A percentile compares a stretch with the other conserved stretches of the same genome.
phyloP scores from a whole-genome alignment of 2,113 vertebrate species.

The Pristiophorus japonicus region DNA sequence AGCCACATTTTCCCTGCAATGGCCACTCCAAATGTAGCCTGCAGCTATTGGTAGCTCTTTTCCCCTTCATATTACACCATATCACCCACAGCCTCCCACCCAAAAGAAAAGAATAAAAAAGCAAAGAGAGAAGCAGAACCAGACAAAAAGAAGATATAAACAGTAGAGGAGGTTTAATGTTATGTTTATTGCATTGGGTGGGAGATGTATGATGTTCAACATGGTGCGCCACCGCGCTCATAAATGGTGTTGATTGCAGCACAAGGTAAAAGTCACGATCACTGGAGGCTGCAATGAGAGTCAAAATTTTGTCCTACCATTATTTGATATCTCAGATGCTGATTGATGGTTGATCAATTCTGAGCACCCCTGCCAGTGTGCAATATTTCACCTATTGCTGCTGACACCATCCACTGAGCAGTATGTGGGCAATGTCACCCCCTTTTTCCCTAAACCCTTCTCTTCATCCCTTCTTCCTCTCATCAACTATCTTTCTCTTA shows the following conservation, averaged over 20 bases:
- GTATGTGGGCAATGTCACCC: neutral
- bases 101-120: neutral
- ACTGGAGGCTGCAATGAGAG: neutral
- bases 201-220: neutral
- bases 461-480: neutral
- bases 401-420: too few species aligned
- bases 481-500: neutral
- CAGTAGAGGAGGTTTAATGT: neutral
- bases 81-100: neutral
- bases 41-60: neutral
- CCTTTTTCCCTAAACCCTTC: neutral
- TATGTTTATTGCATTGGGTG: neutral
- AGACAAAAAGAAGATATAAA: neutral
- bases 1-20: neutral
- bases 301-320: neutral
- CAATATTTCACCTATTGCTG: neutral
- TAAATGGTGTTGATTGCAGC: neutral
- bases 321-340: neutral
- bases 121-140: neutral
- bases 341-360: neutral
- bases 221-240: neutral
- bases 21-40: neutral
- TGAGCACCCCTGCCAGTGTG: neutral
- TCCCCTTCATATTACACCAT: neutral
- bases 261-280: neutral